These are phyloP conservation scores for Lasioglossum leucozonium DNA, from an alignment of 2,888 invertebrate species.

Conservation along the genomic window DNA sequence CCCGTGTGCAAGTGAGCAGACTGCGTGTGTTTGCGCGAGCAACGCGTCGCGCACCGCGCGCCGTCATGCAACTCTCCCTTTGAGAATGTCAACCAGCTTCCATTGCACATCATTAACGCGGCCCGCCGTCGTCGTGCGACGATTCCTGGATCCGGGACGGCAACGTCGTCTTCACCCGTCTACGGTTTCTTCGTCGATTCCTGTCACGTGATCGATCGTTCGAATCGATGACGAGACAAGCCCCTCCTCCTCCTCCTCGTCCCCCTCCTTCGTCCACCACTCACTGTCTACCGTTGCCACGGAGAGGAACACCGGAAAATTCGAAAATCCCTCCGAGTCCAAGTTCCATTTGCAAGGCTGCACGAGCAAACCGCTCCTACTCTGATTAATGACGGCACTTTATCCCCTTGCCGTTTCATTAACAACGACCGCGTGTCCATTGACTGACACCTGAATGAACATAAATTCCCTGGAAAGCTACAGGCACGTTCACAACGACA, in stretches of 20 bases:
- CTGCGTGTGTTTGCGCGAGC: slow-evolving; percentile 19
- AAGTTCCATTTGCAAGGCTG: slow-evolving; percentile 19
- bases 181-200: background rate
- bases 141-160: slow-evolving; percentile 33
- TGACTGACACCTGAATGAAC: slow-evolving; percentile 10
- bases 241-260: no score
- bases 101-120: slow-evolving; percentile 57
- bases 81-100: slow-evolving; percentile 46
- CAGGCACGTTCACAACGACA: background rate
- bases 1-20: slow-evolving; percentile 5
- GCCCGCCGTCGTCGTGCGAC: background rate
- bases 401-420: slow-evolving; percentile 17
- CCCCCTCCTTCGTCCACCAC: no score
- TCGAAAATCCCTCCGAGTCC: slow-evolving; percentile 14
- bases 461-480: slow-evolving; percentile 8
- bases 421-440: slow-evolving; percentile 15
- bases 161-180: background rate
- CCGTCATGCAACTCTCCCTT: slow-evolving; percentile 50
- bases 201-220: background rate
- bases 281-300: no score
- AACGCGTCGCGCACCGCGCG: background rate
- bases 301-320: background rate
- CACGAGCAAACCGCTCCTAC: slow-evolving; percentile 4
- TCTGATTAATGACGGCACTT: slow-evolving; percentile 12
- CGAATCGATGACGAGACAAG: background rate